Evolutionary conservation across 2,113 vertebrate species (phyloP), one percentile per base, ranked within the genome.

Genomic region (Poecilia latipinna): DNA sequence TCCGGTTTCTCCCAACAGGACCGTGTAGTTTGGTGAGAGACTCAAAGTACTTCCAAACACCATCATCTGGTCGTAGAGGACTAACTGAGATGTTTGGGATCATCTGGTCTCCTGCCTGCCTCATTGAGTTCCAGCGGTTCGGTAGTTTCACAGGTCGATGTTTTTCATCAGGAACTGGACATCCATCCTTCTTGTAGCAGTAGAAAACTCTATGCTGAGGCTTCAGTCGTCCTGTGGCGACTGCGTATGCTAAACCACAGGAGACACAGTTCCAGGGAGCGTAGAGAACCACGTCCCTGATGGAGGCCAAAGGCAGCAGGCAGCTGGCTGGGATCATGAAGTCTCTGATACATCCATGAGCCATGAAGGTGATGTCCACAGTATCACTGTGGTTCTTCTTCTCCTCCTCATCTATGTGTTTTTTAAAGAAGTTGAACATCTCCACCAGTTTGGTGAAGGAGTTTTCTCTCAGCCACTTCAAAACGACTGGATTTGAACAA

Each of bases 1-100:
- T 73, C 15, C 0, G 29, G 35, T 79, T 75, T 57, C 15, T 63
- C n/a, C 3, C 61, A 19, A 37, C 17, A 2, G 0, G 33, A 2
- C 72, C 82, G 4, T 69, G 0, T 4, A 15, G 11, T 22, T 12
- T 2, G n/a, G 22, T 60, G 26, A 68, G 44, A 31, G 0, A 33
- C 2, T 61, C 10, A 68, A 62, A 15, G 7, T 0, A 0, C 0
- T 65, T 0, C 82, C 82, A 72, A 0, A 0, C 2, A 0, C 65
- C 15, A 0, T 80, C 77, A 2, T 65, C 1, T 33, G 51, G 13
- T 65, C 0, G 0, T 1, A 80, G 10, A 3, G 82, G 69, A 22
- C 69, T 29, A 2, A 77, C 0, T 0, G 57, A 19, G 65, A 84
- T 80, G 33, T 74, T 73, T 10, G 78, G 82, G 8, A 77, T 70